These are phyloP conservation scores for Platycercus adscitus DNA, from an alignment of 2,113 vertebrate genomes.

Conservation along the genomic window DNA sequence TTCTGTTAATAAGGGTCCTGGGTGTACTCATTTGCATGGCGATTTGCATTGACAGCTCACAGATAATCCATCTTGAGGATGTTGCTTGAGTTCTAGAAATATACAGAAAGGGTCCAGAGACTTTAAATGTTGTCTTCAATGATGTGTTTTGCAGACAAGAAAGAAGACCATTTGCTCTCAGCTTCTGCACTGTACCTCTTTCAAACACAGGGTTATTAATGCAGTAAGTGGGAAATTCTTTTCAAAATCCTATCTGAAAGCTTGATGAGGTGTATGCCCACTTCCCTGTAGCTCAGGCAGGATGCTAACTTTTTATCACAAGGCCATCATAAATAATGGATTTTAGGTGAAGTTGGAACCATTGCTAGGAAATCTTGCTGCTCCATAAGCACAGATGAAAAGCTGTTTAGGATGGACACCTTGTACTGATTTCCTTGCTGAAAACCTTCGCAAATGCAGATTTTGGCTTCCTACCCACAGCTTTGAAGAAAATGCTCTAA, in stretches of 20 bases:
- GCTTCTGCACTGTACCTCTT: neutral
- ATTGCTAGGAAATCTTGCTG: neutral
- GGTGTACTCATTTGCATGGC: neutral
- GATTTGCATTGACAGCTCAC: neutral
- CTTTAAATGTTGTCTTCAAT: neutral
- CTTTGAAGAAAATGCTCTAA: slow-evolving; percentile 53
- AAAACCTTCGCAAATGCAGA: slow-evolving; percentile 48
- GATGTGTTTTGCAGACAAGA: neutral
- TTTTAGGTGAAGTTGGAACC: slow-evolving; percentile 27
- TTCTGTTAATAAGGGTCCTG: neutral
- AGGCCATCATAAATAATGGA: neutral
- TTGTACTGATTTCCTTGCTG: slow-evolving; percentile 56
- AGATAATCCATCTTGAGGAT: neutral
- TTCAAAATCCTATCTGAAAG: slow-evolving; percentile 59
- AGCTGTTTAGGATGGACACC: slow-evolving; percentile 48
- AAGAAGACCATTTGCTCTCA: neutral
- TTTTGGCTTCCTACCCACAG: slow-evolving; percentile 54
- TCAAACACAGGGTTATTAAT: slow-evolving; percentile 3
- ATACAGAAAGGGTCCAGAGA: neutral
- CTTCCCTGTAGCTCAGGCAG: slow-evolving; percentile 14
- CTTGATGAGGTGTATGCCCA: slow-evolving; percentile 33
- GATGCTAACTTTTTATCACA: slow-evolving; percentile 32
- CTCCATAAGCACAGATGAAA: slow-evolving; percentile 12
- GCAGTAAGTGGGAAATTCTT: slow-evolving; percentile 41
- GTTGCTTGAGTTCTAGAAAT: neutral